Evolutionary conservation across 1,140 invertebrate genomes (phyloP).

Genomic region (Spodoptera litura): DNA sequence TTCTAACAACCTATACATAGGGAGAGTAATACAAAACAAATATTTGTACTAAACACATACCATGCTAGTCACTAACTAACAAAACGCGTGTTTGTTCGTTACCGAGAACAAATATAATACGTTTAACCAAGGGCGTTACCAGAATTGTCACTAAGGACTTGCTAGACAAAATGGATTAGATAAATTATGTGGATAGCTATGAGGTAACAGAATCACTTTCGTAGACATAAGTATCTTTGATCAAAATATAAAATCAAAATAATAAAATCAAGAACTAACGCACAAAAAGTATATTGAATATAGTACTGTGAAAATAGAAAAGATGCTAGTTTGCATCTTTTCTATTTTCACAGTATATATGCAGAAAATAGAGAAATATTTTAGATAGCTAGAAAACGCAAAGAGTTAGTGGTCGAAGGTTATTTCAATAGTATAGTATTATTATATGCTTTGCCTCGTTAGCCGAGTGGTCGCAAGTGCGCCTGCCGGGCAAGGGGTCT

Average conservation of each 20-base stretch:
- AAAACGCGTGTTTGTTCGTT: slow-evolving; percentile 36
- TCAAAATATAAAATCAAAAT: background rate
- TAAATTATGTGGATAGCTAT: background rate
- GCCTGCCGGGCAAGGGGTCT: no score
- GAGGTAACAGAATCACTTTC: background rate
- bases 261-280: background rate
- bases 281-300: no score
- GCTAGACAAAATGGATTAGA: background rate
- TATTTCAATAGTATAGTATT: no score
- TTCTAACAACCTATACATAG: background rate
- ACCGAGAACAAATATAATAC: slow-evolving; percentile 29
- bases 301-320: no score
- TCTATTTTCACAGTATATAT: no score
- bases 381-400: no score
- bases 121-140: slow-evolving; percentile 1
- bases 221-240: background rate
- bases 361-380: no score
- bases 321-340: no score
- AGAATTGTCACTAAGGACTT: background rate
- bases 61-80: slow-evolving; percentile 31
- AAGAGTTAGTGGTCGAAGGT: no score
- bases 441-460: no score
- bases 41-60: slow-evolving; percentile 14
- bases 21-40: background rate
- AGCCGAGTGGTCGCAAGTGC: no score